These are phyloP conservation scores for Drosophila kanekoi DNA, from an alignment of 2,888 invertebrate genomes.

Conservation along the genomic window DNA sequence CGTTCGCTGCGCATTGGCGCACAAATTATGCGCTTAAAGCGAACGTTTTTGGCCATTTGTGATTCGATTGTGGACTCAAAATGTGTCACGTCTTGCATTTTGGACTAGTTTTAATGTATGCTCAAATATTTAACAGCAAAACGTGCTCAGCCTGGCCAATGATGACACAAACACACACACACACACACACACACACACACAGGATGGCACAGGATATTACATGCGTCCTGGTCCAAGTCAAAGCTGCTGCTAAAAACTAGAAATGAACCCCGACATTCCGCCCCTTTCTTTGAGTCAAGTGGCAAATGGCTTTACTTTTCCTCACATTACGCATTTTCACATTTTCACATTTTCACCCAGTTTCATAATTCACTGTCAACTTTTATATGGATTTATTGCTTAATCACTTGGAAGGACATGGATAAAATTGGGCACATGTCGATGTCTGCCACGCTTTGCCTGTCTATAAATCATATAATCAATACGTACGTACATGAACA, in stretches of 20 bases:
- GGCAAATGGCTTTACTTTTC: slow-evolving; percentile 45
- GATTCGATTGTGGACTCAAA: slow-evolving; percentile 50
- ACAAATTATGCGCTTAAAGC: slow-evolving; percentile 58
- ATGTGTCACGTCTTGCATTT: slow-evolving; percentile 65
- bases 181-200: slow-evolving; percentile 2
- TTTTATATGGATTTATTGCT: slow-evolving; percentile 70
- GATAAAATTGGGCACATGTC: slow-evolving; percentile 58
- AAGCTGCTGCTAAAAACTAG: slow-evolving; percentile 15
- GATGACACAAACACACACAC: slow-evolving; percentile 11
- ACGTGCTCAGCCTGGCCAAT: slow-evolving; percentile 61
- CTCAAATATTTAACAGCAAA: slow-evolving; percentile 64
- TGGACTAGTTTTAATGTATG: slow-evolving; percentile 65
- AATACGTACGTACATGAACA: slow-evolving; percentile 27
- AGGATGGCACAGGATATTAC: slow-evolving; percentile 17
- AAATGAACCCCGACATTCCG: slow-evolving; percentile 11
- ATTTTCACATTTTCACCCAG: slow-evolving; percentile 1
- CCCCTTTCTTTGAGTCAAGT: slow-evolving; percentile 10
- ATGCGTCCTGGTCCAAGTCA: slow-evolving; percentile 8
- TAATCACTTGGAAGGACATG: slow-evolving; percentile 76
- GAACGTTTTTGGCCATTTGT: slow-evolving; percentile 9
- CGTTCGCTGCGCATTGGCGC: slow-evolving; percentile 27
- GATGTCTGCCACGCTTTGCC: slow-evolving; percentile 8
- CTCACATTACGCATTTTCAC: slow-evolving; percentile 41
- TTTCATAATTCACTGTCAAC: slow-evolving; percentile 75
- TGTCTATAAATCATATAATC: slow-evolving; percentile 60